Evolutionary conservation across 2,888 invertebrate genomes (phyloP).

Genomic region (Trichopria drosophilae): DNA sequence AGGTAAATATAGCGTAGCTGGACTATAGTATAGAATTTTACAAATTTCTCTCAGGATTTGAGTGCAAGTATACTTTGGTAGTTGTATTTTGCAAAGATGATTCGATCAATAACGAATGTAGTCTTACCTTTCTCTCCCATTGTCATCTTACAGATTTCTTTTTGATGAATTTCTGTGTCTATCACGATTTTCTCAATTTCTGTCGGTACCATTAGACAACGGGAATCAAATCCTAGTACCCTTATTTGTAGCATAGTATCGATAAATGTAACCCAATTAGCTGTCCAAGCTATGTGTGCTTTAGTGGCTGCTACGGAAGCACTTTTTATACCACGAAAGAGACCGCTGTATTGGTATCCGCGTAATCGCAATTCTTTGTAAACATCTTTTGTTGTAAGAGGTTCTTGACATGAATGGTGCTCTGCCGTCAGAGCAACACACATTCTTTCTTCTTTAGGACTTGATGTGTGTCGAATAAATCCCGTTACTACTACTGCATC

Average conservation of each 20-base stretch:
- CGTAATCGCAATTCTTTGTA: slow-evolving; percentile 60
- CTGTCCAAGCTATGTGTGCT: slow-evolving; percentile 62
- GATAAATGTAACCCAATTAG: slow-evolving; percentile 70
- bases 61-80: too few species aligned
- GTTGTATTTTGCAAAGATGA: too few species aligned
- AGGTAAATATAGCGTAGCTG: too few species aligned
- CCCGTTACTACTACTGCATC: slow-evolving; percentile 72
- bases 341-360: slow-evolving; percentile 61
- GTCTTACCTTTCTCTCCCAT: too few species aligned
- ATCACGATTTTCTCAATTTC: slow-evolving; percentile 63
- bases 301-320: slow-evolving; percentile 56
- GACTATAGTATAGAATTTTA: too few species aligned
- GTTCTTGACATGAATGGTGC: slow-evolving; percentile 10
- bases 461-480: slow-evolving; percentile 64
- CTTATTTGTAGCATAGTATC: slow-evolving; percentile 70
- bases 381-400: slow-evolving; percentile 45
- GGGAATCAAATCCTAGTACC: slow-evolving; percentile 57
- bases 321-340: slow-evolving; percentile 60
- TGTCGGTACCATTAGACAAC: slow-evolving; percentile 63
- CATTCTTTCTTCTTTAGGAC: slow-evolving; percentile 42
- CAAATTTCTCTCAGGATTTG: too few species aligned
- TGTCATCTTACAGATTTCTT: background rate
- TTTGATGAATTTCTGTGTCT: slow-evolving; percentile 58
- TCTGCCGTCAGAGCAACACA: background rate
- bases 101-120: too few species aligned